phyloP scores from a whole-genome alignment of 2,888 invertebrate genomes.

The Dicyrtomina minuta region DNA sequence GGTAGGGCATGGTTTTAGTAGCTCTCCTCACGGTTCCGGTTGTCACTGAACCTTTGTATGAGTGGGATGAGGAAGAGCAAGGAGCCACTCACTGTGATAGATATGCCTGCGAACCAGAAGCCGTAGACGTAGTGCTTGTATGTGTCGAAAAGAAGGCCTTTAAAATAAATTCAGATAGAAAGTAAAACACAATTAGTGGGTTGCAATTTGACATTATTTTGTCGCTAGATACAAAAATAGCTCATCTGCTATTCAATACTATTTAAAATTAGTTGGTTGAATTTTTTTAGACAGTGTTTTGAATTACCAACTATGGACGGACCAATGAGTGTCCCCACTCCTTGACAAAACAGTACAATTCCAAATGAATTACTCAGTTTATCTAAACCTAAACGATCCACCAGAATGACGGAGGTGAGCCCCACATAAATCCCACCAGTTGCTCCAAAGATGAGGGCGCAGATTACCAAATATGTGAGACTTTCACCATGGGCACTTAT shows the following conservation, averaged over 20 bases:
- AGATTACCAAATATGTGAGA: conserved; percentile 58
- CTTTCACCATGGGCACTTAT: not conserved
- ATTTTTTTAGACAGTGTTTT: not conserved
- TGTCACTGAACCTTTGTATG: conserved; percentile 61
- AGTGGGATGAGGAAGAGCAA: conserved; percentile 83
- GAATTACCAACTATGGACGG: conserved; percentile 87
- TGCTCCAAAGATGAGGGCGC: conserved; percentile 80
- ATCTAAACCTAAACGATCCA: conserved; percentile 87
- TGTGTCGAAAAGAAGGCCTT: conserved; percentile 26
- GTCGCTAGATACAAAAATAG: too few species aligned
- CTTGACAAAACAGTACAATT: conserved; percentile 86
- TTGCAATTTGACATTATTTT: not conserved
- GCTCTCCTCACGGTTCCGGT: not conserved
- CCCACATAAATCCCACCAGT: conserved; percentile 94
- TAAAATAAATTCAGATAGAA: not conserved
- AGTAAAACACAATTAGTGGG: too few species aligned
- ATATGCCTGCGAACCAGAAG: conserved; percentile 82
- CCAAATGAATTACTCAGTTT: conserved; percentile 95
- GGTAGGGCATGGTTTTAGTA: not conserved
- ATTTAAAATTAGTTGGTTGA: too few species aligned
- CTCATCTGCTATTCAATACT: too few species aligned
- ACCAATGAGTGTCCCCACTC: conserved; percentile 86
- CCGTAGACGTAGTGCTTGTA: conserved; percentile 58
- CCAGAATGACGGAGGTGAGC: conserved; percentile 91
- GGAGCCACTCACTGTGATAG: conserved; percentile 81